Base-by-base conservation (phyloP, 37 sponge, comb jelly and placozoan genomes). In the Tethya wilhelma region DNA sequence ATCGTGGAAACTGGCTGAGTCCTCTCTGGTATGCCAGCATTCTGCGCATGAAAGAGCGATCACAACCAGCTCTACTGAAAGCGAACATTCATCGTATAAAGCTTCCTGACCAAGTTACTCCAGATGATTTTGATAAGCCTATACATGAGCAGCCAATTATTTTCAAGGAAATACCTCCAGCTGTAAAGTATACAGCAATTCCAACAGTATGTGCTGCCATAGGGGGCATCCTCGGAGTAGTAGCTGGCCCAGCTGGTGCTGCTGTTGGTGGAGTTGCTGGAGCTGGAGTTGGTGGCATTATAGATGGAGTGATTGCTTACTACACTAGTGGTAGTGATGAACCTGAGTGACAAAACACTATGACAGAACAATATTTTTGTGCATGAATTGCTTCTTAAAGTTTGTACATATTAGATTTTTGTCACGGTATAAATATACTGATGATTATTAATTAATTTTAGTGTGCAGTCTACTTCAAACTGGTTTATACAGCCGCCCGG, bases 1-100 rank as follows among this genome's bases (percentile, higher is more conserved):
- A 71, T 43, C 46, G 71, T 3, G 26, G 11, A 6, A 32, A 71
- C 49, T 71, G 71, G 71, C 28, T 71, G 28, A 71, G 49, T 30
- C 37, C 71, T 12, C 40, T 71, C 49, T 71, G 71, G 71, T 60
- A 60, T 60, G 63, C 63, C 6, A 60, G 63, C 63, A 60, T 60
- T 8, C 63, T 60, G 7, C 63, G 63, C 20, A 60, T 60, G 63
- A 60, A 60, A 26, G 63, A 60, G 22, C 63, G 63, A 8, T 60
- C 63, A 7, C 63, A 60, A 60, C 63, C 63, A 25, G 63, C 63
- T 23, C 63, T 60, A 11, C 22, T 60, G 63, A 60, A 60, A 23
- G 63, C 63, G 7, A 60, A 60, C 28, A 17, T 60, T 26, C 63
- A 60, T 26, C 63, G 63, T 6, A 60, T 60, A 12, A 60, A 60